These are phyloP conservation scores for Hipposideros larvatus DNA, from an alignment of 2,797 vertebrate species.

Conservation along the genomic window DNA sequence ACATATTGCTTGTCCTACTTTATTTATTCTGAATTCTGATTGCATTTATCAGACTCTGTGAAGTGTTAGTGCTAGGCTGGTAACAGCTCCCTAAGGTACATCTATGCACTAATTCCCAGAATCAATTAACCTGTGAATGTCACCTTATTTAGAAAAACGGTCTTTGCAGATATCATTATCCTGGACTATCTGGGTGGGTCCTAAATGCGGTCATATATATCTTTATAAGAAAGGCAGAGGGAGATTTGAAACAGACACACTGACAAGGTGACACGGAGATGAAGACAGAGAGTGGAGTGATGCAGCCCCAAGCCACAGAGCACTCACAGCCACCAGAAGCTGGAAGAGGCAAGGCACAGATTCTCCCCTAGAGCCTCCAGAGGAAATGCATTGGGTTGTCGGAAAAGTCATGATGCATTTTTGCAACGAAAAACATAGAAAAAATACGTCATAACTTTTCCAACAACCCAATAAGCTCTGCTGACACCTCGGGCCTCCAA, in stretches of 20 bases:
- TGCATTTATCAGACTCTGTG: neutral
- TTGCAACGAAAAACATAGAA: too few relatives aligned
- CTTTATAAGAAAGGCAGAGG: neutral
- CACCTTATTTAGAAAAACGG: neutral
- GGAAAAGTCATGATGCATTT: too few relatives aligned
- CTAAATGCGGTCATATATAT: neutral
- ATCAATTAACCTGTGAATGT: neutral
- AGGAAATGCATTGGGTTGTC: neutral
- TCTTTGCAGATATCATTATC: neutral
- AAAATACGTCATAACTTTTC: too few relatives aligned
- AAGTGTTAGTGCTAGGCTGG: neutral
- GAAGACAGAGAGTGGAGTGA: neutral
- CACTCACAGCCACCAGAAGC: neutral
- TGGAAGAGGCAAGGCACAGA: fast-evolving
- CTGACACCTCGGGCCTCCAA: neutral
- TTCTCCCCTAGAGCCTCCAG: neutral
- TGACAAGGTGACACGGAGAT: neutral
- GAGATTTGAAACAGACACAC: neutral
- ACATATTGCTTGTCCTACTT: neutral
- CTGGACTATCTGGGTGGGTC: neutral
- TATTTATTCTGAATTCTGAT: neutral
- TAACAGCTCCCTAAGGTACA: neutral
- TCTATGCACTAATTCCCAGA: neutral
- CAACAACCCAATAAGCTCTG: too few relatives aligned
- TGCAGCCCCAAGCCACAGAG: neutral